Evolutionary conservation across 2,888 invertebrate species (phyloP), one percentile per base, ranked within the genome.

Genomic region (Andrena chrysosceles): DNA sequence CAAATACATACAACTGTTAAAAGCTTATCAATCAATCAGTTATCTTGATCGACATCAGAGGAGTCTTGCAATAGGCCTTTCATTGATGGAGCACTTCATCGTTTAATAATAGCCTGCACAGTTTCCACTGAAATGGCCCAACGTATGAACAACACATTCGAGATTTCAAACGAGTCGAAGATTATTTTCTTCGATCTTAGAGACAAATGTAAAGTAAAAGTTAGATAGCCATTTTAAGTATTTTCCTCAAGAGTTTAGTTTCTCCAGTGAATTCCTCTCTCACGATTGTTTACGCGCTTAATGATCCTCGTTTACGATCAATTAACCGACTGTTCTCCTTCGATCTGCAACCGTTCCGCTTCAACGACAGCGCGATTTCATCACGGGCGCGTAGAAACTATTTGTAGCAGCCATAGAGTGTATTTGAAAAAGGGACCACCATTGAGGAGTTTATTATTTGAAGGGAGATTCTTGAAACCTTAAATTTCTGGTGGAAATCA

Each of bases 1-100:
- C 67, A 29, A 68, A 68, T 70, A 52, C 33, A 33, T 42, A 71
- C 52, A 49, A 20, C 49, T n/a, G 20, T n/a, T 78, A 20, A 54
- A 62, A 68, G 29, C 66, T 64, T 56, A n/a, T 54, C 64, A 54
- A 64, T 64, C 52, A 59, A 76, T 67, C 76, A 33, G 75, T 76
- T 81, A 81, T 56, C 72, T 75, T 64, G 67, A 81, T 85, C 75
- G 67, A 16, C 6, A 7, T 2, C 60, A 33, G 66, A 48, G 29
- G 20, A n/a, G 54, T 59, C 64, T 60, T 23, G 67, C 33, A 70
- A 70, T 56, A 20, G 49, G 35, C 49, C 26, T 31, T 26, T 31
- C 31, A 31, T 33, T 68, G 42, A 70, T 49, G 33, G 52, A 20
- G 52, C 52, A 42, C 42, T 42, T 52, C 6, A 2, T 8, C 20